Percentiles rank a stretch among this genome's conserved stretches.
Evolutionary conservation across 2,888 invertebrate species (phyloP).

Genomic region (Saturnia pavonia): DNA sequence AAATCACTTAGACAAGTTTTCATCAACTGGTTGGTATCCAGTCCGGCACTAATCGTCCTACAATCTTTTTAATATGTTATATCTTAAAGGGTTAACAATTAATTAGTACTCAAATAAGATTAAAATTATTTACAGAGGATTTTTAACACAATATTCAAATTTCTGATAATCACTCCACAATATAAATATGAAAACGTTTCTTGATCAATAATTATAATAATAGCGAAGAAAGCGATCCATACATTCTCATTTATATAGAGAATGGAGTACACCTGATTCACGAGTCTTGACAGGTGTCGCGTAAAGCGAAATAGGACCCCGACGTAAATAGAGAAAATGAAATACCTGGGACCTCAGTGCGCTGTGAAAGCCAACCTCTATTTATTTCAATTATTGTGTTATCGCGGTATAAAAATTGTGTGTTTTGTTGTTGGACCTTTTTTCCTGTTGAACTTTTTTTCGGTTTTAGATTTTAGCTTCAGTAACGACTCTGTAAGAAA

Average conservation of each 20-base stretch:
- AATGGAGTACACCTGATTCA: background rate
- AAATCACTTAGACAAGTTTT: too few relatives aligned
- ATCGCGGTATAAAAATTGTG: conserved; percentile 1
- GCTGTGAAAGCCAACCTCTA: conserved; percentile 10
- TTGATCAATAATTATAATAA: background rate
- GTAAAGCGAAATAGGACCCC: conserved; percentile 8
- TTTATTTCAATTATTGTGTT: conserved; percentile 10
- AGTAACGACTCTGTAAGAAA: background rate
- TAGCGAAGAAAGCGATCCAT: background rate
- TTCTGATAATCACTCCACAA: too few relatives aligned
- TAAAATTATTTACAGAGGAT: too few relatives aligned
- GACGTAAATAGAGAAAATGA: conserved; percentile 17
- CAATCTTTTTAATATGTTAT: too few relatives aligned
- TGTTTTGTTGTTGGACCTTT: background rate
- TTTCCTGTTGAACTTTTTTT: background rate
- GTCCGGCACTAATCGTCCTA: too few relatives aligned
- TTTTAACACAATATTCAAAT: background rate
- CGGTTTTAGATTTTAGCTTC: background rate
- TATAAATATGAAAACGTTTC: background rate
- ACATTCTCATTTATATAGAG: conserved; percentile 2
- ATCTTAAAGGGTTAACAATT: too few relatives aligned
- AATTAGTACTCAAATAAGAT: too few relatives aligned
- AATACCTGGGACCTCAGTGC: conserved; percentile 10
- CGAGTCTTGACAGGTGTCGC: conserved; percentile 19
- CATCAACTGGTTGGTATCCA: too few relatives aligned